Conservation (phyloP, 2,113 vertebrate species). For the Neopipo cinnamomea region DNA sequence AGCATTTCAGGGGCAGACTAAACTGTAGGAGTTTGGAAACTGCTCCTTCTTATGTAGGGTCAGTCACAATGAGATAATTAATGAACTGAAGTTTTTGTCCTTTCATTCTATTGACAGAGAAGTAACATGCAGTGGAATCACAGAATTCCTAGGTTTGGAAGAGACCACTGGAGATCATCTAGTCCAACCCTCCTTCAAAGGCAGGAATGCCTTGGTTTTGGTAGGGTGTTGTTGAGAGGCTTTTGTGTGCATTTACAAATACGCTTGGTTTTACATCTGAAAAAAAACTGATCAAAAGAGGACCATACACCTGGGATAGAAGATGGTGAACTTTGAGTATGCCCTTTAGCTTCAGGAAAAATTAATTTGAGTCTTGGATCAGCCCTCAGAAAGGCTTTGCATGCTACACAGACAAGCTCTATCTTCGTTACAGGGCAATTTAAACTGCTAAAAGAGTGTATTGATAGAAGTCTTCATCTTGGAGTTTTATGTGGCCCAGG, state of each 20-base stretch:
- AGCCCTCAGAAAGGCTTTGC: slow-evolving; percentile 9
- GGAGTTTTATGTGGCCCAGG: not conserved
- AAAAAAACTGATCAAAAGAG: slow-evolving; percentile 15
- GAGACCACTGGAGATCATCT: not conserved
- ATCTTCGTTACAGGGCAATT: not conserved
- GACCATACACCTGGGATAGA: not conserved
- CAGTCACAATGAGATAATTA: not conserved
- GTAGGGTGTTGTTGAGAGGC: not conserved
- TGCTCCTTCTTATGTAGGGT: not conserved
- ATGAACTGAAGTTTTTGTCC: not conserved
- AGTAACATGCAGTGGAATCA: not conserved
- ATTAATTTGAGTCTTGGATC: slow-evolving; percentile 25
- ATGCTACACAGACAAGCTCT: not conserved
- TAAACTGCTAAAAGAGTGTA: not conserved
- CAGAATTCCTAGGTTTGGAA: not conserved
- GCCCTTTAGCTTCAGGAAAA: slow-evolving; percentile 18
- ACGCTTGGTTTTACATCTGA: not conserved
- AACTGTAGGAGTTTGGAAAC: not conserved
- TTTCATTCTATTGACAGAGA: not conserved
- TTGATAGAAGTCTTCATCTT: not conserved
- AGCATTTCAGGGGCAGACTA: not conserved
- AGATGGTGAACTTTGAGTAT: not conserved
- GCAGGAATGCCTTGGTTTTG: not conserved
- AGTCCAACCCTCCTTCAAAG: not conserved
- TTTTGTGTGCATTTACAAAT: slow-evolving; percentile 13